These are phyloP conservation scores for Cricetomys ansorgei DNA, from an alignment of 2,113 vertebrate genomes.

Conservation along the genomic window DNA sequence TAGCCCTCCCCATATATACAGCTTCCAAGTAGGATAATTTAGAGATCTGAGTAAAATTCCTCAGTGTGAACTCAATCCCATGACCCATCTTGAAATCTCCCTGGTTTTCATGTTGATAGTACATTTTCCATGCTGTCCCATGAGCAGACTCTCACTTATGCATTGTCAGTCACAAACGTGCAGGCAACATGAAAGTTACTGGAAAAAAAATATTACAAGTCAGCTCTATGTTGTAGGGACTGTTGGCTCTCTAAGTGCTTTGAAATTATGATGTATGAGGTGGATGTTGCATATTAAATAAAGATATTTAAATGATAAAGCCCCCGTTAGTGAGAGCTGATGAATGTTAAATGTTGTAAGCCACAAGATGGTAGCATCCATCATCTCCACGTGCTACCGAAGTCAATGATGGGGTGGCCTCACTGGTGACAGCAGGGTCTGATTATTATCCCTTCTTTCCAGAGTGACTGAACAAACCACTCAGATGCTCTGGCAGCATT, in stretches of 20 bases:
- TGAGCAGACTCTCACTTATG: conserved; percentile 85
- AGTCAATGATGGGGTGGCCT: conserved; percentile 95
- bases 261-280: conserved; percentile 98
- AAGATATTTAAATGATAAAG: conserved; percentile 97
- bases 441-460: conserved; percentile 93
- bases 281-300: conserved; percentile 94
- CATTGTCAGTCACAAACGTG: conserved; percentile 85
- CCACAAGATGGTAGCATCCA: conserved; percentile 90
- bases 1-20: neutral
- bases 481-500: conserved; percentile 87
- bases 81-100: neutral
- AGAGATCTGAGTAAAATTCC: conserved; percentile 37
- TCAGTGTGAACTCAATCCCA: conserved; percentile 37
- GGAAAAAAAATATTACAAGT: conserved; percentile 87
- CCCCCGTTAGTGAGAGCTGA: conserved; percentile 89
- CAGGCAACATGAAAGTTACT: conserved; percentile 86
- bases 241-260: conserved; percentile 96
- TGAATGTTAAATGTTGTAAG: conserved; percentile 90
- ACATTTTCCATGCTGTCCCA: conserved; percentile 79
- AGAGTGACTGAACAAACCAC: conserved; percentile 86
- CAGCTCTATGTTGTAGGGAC: conserved; percentile 85
- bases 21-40: conserved; percentile 13
- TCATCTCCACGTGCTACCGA: conserved; percentile 93
- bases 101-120: conserved; percentile 61
- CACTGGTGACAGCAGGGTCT: conserved; percentile 95